Percentiles rank a stretch among this genome's conserved stretches.
These are phyloP conservation scores for Caradrina kadenii DNA, from an alignment of 2,888 invertebrate genomes.

Conservation along the genomic window DNA sequence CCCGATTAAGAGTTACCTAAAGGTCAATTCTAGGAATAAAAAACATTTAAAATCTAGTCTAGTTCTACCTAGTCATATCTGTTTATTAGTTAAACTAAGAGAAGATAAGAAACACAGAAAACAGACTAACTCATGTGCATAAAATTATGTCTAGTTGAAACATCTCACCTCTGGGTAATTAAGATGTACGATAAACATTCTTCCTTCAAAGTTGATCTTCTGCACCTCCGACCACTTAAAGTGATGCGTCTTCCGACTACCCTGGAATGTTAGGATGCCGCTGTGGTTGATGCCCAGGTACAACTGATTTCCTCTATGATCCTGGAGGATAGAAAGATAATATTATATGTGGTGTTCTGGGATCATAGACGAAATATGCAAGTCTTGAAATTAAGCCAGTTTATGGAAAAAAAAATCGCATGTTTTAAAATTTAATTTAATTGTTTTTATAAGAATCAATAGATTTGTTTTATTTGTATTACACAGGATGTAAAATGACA, in stretches of 20 bases:
- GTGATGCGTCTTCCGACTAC: conserved; percentile 97
- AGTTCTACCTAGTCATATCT: too few relatives aligned
- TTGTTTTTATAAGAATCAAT: too few relatives aligned
- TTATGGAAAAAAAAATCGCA: neutral
- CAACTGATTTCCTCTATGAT: conserved; percentile 97
- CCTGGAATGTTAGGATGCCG: conserved; percentile 98
- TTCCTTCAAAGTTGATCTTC: conserved; percentile 98
- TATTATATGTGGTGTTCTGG: neutral
- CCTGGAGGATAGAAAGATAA: conserved; percentile 88
- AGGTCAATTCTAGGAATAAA: too few relatives aligned
- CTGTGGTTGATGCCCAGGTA: conserved; percentile 98
- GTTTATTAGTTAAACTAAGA: too few relatives aligned
- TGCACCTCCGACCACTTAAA: conserved; percentile 99
- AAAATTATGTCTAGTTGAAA: too few relatives aligned
- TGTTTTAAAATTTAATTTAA: neutral
- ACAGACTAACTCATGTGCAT: too few relatives aligned
- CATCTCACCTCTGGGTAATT: conserved; percentile 96
- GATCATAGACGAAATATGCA: neutral
- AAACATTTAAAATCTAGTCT: too few relatives aligned
- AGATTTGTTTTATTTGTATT: too few relatives aligned
- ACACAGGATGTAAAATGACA: too few relatives aligned
- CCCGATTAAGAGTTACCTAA: too few relatives aligned
- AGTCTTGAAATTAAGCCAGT: neutral
- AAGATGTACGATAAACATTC: conserved; percentile 99
- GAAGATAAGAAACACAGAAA: too few relatives aligned